A percentile compares a stretch with the other conserved stretches of the same genome.
Evolutionary conservation across 2,797 vertebrate species (phyloP).

Genomic region (Anomalospiza imberbis): DNA sequence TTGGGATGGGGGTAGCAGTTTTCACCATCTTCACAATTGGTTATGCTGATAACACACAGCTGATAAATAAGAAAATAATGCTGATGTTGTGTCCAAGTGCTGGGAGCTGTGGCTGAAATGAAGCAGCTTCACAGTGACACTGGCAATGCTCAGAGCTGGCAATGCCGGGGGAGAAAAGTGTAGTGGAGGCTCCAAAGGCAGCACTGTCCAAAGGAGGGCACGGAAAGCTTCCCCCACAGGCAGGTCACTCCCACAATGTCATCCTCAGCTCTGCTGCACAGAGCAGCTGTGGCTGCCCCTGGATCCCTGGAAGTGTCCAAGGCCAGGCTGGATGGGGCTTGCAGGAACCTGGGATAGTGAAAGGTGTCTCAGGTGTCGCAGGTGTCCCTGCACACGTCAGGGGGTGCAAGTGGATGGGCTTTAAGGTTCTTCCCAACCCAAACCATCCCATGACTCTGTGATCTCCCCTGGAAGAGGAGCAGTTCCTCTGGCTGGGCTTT

Average conservation of each 20-base stretch:
- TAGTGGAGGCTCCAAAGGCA: background rate
- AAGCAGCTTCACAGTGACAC: background rate
- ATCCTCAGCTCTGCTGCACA: background rate
- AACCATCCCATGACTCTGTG: background rate
- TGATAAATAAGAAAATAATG: background rate
- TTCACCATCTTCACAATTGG: background rate
- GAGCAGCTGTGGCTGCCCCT: background rate
- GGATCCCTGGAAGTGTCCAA: background rate
- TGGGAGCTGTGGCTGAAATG: background rate
- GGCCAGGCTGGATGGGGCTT: accelerated
- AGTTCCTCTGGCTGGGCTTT: background rate
- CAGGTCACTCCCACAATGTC: background rate
- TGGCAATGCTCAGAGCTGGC: background rate
- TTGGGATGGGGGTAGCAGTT: background rate
- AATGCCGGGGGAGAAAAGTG: background rate
- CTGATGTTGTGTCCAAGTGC: background rate
- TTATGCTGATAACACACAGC: background rate
- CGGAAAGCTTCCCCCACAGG: background rate
- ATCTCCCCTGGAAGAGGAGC: background rate
- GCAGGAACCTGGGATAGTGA: background rate
- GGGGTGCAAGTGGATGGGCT: background rate
- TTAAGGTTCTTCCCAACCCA: background rate
- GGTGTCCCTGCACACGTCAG: too few relatives aligned
- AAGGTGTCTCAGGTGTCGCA: too few relatives aligned
- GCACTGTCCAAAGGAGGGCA: background rate